Percentiles rank a stretch among this genome's conserved stretches.
Conservation (phyloP, 2,113 vertebrate species). For the Nesospiza acunhae region DNA sequence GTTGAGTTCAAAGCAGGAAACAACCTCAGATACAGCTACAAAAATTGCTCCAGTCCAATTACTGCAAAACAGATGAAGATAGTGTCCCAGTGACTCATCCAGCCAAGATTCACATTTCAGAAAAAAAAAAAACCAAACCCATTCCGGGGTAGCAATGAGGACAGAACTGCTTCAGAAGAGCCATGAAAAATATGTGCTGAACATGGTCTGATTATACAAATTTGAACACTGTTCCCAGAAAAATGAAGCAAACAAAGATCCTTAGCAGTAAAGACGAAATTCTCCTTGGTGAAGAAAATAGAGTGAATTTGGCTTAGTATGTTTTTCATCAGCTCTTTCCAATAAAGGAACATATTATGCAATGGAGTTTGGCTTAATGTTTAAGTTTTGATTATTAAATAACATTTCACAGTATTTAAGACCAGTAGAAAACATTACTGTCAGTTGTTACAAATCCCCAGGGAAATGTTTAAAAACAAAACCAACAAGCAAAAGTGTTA, state of each 20-base stretch:
- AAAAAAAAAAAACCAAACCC: background rate
- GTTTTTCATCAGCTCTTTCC: conserved; percentile 56
- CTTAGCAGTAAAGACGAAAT: background rate
- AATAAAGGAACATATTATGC: conserved; percentile 46
- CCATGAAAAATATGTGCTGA: conserved; percentile 58
- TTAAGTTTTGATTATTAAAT: conserved; percentile 56
- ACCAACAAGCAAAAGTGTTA: conserved; percentile 8
- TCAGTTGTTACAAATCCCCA: conserved; percentile 37
- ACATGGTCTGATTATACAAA: conserved; percentile 9
- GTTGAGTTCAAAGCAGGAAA: conserved; percentile 57
- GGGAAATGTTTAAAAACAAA: conserved; percentile 41
- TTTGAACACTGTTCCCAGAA: conserved; percentile 44
- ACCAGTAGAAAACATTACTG: conserved; percentile 58
- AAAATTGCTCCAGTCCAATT: conserved; percentile 54
- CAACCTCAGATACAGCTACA: conserved; percentile 25
- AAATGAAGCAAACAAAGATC: conserved; percentile 42
- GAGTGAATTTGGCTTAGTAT: background rate
- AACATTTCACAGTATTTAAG: conserved; percentile 54
- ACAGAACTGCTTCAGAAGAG: conserved; percentile 52
- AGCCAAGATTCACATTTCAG: conserved; percentile 51
- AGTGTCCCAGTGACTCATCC: conserved; percentile 57
- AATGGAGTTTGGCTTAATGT: conserved; percentile 52
- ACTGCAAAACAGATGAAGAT: conserved; percentile 70
- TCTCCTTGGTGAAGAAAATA: conserved; percentile 32
- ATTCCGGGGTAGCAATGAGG: conserved; percentile 54